Percentiles rank a stretch among this genome's conserved stretches.
These are phyloP conservation scores for Coryphaenoides rupestris DNA, from an alignment of 2,113 vertebrate genomes.

Conservation along the genomic window DNA sequence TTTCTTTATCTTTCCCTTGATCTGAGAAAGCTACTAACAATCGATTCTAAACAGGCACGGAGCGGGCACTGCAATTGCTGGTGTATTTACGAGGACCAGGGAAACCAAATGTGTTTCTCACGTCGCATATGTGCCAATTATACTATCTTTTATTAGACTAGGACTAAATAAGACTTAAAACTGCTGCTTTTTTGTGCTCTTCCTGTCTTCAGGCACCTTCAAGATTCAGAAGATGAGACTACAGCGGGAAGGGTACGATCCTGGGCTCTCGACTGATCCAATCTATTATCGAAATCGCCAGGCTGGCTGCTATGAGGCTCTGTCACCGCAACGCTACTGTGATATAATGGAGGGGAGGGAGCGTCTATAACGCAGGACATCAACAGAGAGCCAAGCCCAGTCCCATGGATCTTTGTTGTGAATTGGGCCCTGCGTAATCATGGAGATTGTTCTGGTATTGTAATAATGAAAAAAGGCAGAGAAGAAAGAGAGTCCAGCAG, in stretches of 20 bases:
- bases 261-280: conserved; percentile 67
- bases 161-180: too few species aligned
- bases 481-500: conserved; percentile 9
- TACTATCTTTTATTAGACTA: neutral
- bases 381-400: too few species aligned
- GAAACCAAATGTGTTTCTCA: too few species aligned
- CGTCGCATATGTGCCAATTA: neutral
- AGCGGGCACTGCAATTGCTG: too few species aligned
- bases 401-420: too few species aligned
- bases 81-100: too few species aligned
- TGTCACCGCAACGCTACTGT: conserved; percentile 70
- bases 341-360: conserved; percentile 70
- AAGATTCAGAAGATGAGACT: conserved; percentile 86
- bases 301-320: conserved; percentile 70
- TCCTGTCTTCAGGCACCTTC: conserved; percentile 76
- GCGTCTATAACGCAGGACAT: conserved; percentile 56
- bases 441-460: too few species aligned
- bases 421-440: too few species aligned
- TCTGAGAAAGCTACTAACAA: too few species aligned
- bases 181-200: neutral
- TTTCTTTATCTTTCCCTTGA: too few species aligned
- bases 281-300: conserved; percentile 81
- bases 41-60: too few species aligned
- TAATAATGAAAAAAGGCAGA: too few species aligned
- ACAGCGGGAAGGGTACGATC: conserved; percentile 79